Base-by-base conservation (phyloP, 1,140 invertebrate species). In the Orchesella cincta region DNA sequence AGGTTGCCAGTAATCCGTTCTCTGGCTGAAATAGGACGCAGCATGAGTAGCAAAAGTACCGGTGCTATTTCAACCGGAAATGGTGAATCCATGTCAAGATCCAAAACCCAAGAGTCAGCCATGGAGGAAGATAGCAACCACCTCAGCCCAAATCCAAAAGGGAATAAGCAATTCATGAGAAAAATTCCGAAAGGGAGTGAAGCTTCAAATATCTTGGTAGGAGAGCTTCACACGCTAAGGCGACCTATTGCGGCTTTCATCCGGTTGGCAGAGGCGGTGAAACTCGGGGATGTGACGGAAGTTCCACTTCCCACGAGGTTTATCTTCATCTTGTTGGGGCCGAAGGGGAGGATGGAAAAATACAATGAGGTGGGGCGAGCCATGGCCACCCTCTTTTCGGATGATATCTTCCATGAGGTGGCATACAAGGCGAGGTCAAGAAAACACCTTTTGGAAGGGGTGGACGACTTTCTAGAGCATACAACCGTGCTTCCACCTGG, bases 401-500 rank as follows among this genome's bases (percentile, higher is more conserved):
- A 86, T 78, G 82, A 84, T 36, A 84, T 83, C 81, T 87, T 87
- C 76, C 84, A 85, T 75, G 78, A 81, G 39, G 77, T 84, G 29
- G 84, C 84, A 5, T 85, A 85, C 75, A 78, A 75, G 52, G 84
- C 84, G 14, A 79, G 82, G 73, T 81, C 80, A 76, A 76, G 79
- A 54, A 51, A 81, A 14, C 82, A 86, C 51, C 73, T 88, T 23
- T 64, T 87, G 18, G 81, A 81, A 57, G 85, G 83, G 8, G 75
- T 87, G 12, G 87, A 87, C 78, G 77, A 82, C 54, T 87, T 88
- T 79, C 73, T 87, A n/a, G 81, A 86, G 46, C 80, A 81, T 0
- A 80, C 84, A 23, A 84, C 85, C 23, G 83, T 88, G n/a, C 83
- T 87, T 35, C 86, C 87, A 52, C 86, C 87, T 31, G 84, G 83